A percentile compares a stretch with the other conserved stretches of the same genome.
These are phyloP conservation scores for Tricholaema leucomelas DNA, from an alignment of 2,113 vertebrate genomes.

Conservation along the genomic window DNA sequence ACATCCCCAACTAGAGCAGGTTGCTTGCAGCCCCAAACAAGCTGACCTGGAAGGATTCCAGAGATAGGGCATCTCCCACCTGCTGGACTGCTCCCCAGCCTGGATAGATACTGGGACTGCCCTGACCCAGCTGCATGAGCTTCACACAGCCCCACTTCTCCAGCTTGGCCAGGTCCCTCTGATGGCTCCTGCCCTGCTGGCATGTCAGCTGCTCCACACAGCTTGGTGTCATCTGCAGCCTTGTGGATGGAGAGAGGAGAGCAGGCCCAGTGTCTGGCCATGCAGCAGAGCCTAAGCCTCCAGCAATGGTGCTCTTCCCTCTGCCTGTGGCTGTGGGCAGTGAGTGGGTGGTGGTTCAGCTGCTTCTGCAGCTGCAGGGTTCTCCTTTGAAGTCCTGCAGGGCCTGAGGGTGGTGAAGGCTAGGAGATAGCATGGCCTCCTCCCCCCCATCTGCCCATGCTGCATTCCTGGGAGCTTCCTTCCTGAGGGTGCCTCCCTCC, in stretches of 20 bases:
- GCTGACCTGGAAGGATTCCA: too few species aligned
- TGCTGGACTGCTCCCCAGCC: too few species aligned
- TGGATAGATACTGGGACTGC: too few species aligned
- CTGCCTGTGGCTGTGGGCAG: not conserved
- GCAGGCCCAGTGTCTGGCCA: not conserved
- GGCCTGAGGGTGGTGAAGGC: not conserved
- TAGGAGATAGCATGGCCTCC: not conserved
- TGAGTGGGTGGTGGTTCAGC: not conserved
- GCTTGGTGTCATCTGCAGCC: too few species aligned
- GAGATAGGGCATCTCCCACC: too few species aligned
- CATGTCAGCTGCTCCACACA: too few species aligned
- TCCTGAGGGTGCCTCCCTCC: not conserved
- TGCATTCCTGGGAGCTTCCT: not conserved
- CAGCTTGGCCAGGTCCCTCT: too few species aligned
- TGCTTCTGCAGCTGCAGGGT: not conserved
- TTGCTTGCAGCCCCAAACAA: too few species aligned
- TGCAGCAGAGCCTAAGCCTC: not conserved
- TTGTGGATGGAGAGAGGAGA: not conserved
- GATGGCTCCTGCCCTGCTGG: too few species aligned
- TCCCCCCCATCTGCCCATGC: rapidly evolving
- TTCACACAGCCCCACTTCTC: too few species aligned
- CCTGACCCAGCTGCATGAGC: too few species aligned
- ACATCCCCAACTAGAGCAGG: too few species aligned
- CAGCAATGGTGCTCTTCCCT: not conserved
- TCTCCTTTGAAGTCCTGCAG: not conserved